A percentile compares a stretch with the other conserved stretches of the same genome.
Evolutionary conservation across 2,888 invertebrate species (phyloP).

Genomic region (Leptarthrus brevirostris): DNA sequence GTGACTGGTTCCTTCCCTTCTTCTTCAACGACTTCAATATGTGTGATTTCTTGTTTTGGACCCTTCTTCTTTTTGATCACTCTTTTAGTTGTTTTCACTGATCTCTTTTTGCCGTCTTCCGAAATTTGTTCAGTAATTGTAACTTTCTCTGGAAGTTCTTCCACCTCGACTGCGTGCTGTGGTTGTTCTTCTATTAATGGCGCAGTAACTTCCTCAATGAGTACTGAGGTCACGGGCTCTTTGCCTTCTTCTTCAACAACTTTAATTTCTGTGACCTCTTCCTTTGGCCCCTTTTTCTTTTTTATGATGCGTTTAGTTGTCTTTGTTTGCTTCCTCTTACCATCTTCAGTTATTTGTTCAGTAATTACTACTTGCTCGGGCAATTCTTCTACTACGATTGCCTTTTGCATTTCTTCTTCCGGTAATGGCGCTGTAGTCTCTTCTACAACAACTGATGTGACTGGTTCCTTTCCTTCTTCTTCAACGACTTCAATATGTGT

Average conservation of each 20-base stretch:
- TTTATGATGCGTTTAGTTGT: constrained; percentile 60
- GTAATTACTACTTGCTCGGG: constrained; percentile 60
- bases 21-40: constrained; percentile 63
- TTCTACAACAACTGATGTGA: constrained; percentile 62
- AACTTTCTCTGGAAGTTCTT: constrained; percentile 60
- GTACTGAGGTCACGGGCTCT: constrained; percentile 61
- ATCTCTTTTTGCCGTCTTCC: constrained; percentile 61
- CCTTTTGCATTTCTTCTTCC: constrained; percentile 55
- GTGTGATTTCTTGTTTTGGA: constrained; percentile 63
- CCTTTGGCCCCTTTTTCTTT: constrained; percentile 61
- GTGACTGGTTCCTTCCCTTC: constrained; percentile 61
- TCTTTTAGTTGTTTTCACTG: constrained; percentile 58
- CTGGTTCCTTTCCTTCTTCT: constrained; percentile 60
- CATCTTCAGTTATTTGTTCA: constrained; percentile 57
- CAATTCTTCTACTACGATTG: constrained; percentile 58
- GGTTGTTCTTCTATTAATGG: constrained; percentile 60
- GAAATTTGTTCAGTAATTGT: constrained; percentile 54
- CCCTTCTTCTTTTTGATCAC: constrained; percentile 55
- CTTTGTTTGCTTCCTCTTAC: constrained; percentile 61
- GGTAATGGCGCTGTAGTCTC: constrained; percentile 60
- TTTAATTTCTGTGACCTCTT: constrained; percentile 64
- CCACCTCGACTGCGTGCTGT: constrained; percentile 59
- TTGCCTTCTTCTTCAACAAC: constrained; percentile 65
- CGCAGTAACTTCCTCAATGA: constrained; percentile 61
- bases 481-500: constrained; percentile 62